Evolutionary conservation across 2,888 invertebrate genomes (phyloP), one percentile per base, ranked within the genome.

Genomic region (Chrysotoxum bicinctum): DNA sequence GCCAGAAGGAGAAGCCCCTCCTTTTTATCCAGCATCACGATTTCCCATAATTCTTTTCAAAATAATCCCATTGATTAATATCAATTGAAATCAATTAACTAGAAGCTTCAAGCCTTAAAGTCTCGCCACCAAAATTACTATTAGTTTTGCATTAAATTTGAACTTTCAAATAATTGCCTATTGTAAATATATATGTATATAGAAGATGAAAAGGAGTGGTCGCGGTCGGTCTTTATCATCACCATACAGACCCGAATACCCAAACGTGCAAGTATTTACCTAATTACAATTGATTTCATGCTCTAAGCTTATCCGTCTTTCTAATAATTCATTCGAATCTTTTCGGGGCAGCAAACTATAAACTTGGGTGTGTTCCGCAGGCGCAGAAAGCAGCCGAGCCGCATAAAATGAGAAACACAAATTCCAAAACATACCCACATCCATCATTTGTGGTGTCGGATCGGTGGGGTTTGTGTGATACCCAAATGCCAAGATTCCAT

Each of bases 401-500:
- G 12, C 45, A 62, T 1, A 45, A 66, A 45, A 69, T 72, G 72
- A 54, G 45, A 66, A 66, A 66, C n/a, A 45, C 62, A 69, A 68
- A 80, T 81, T 75, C 81, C 70, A 7, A 50, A 45, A 68, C 70
- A 32, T 73, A 62, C 30, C 74, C 56, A 74, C 80, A 80, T 80
- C 76, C 76, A 80, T 85, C 84, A 85, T 54, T 69, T 58, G 30
- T 30, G 26, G 26, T 16, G 35, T 37, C 32, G 3, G n/a, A n/a
- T 16, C 30, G 40, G 60, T 40, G 40, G 60, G 19, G 14, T 58
- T 45, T 35, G 37, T 21, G 37, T 35, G 58, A 58, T 54, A 35
- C 58, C 21, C 68, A 85, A 85, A 85, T 85, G 84, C 80, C 80
- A 80, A 80, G 72, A 68, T 80, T 76, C 75, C 80, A 85, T 80